Conservation (phyloP, 2,888 invertebrate genomes). For the Drosophila maculinotata region DNA sequence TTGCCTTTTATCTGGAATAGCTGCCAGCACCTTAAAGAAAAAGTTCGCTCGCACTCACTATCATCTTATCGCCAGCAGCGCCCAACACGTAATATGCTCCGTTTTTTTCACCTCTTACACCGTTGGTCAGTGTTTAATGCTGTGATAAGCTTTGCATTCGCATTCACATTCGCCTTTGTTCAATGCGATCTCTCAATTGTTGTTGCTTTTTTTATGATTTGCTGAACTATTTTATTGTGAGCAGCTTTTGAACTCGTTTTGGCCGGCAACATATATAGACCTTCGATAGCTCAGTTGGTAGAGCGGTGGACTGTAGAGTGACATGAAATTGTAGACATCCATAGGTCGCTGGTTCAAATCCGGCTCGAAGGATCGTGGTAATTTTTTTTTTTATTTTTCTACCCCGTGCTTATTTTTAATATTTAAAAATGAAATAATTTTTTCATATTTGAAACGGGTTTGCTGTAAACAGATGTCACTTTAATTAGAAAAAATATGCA, state of each 20-base stretch:
- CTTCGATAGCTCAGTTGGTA: constrained; percentile 81
- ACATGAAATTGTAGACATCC: constrained; percentile 53
- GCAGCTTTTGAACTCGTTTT: constrained; percentile 15
- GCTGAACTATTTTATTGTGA: not conserved
- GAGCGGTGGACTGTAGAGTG: constrained; percentile 77
- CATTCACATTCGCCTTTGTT: constrained; percentile 31
- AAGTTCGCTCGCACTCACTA: constrained; percentile 21
- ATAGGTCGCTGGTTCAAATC: constrained; percentile 81
- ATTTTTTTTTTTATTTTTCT: constrained; percentile 13
- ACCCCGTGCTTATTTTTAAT: not conserved
- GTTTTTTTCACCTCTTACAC: not conserved
- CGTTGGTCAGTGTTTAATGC: constrained; percentile 42
- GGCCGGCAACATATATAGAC: constrained; percentile 34
- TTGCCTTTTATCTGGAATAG: constrained; percentile 13
- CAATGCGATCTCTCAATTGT: constrained; percentile 22
- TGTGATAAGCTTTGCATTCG: constrained; percentile 56
- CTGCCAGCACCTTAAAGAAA: not conserved
- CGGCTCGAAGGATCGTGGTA: constrained; percentile 72
- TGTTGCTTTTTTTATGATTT: constrained; percentile 11
- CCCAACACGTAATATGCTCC: constrained; percentile 23
- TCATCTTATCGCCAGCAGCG: constrained; percentile 42
- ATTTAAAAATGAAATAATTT: too few relatives aligned
- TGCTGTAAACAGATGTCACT: too few relatives aligned
- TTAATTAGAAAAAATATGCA: too few relatives aligned
- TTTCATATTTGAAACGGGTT: too few relatives aligned